phyloP scores from a whole-genome alignment of 2,888 invertebrate genomes.

The Gastrophysa polygoni region DNA sequence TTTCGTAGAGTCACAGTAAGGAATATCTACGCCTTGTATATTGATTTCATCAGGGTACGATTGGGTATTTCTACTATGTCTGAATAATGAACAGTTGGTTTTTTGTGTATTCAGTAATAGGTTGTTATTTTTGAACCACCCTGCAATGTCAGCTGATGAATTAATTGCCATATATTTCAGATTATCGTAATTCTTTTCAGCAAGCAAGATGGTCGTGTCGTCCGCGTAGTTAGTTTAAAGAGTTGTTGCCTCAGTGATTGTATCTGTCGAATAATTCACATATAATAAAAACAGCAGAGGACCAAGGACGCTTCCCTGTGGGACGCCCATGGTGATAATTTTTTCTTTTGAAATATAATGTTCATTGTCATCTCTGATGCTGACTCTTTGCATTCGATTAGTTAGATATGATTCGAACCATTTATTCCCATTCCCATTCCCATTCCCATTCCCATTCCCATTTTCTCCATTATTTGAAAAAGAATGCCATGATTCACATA shows the following conservation, averaged over 20 bases:
- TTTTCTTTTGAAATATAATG: not conserved
- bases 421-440: not conserved
- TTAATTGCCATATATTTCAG: not conserved
- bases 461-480: not conserved
- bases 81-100: constrained; percentile 3
- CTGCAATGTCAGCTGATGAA: not conserved
- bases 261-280: too few species aligned
- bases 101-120: not conserved
- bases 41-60: not conserved
- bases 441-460: not conserved
- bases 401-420: constrained; percentile 2
- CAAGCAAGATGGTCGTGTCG: constrained; percentile 7
- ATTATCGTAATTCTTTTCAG: constrained; percentile 2
- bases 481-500: not conserved
- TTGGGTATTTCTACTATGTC: constrained; percentile 2
- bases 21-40: not conserved
- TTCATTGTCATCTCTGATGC: not conserved
- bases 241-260: not conserved
- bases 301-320: not conserved
- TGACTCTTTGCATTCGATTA: not conserved
- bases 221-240: not conserved
- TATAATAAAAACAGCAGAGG: not conserved
- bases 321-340: not conserved
- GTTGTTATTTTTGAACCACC: not conserved
- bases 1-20: not conserved